These are phyloP conservation scores for Cyprinodon brontotheroides DNA, from an alignment of 2,113 vertebrate species.

Conservation along the genomic window DNA sequence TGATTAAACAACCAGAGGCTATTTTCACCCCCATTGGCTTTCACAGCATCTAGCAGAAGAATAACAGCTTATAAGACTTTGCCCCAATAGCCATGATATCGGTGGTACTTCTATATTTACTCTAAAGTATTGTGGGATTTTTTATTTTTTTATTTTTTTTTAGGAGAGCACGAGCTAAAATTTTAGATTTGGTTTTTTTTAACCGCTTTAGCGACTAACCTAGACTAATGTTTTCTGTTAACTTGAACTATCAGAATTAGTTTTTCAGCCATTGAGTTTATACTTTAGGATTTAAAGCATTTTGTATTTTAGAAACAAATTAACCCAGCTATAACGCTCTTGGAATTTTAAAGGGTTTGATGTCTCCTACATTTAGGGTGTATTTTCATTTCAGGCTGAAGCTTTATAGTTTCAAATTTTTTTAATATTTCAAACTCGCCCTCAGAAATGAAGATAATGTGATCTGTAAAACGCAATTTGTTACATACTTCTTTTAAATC, in stretches of 20 bases:
- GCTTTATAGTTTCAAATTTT: too few relatives aligned
- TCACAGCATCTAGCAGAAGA: background rate
- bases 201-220: background rate
- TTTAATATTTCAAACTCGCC: too few relatives aligned
- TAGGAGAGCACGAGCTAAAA: background rate
- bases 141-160: too few relatives aligned
- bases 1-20: background rate
- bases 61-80: background rate
- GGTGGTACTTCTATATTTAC: background rate
- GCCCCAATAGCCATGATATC: background rate
- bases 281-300: background rate
- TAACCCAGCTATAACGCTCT: background rate
- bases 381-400: too few relatives aligned
- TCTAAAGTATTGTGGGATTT: background rate
- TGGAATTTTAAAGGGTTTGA: background rate
- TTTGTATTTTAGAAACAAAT: background rate
- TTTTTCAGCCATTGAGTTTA: background rate
- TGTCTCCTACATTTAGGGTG: too few relatives aligned
- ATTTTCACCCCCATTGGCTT: background rate
- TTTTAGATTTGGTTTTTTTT: background rate
- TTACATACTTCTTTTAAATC: too few relatives aligned
- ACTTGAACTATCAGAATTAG: background rate
- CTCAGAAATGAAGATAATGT: too few relatives aligned
- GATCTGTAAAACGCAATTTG: too few relatives aligned
- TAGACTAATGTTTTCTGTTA: background rate